Base-by-base conservation (phyloP, 2,113 vertebrate genomes). In the Nerophis ophidion region DNA sequence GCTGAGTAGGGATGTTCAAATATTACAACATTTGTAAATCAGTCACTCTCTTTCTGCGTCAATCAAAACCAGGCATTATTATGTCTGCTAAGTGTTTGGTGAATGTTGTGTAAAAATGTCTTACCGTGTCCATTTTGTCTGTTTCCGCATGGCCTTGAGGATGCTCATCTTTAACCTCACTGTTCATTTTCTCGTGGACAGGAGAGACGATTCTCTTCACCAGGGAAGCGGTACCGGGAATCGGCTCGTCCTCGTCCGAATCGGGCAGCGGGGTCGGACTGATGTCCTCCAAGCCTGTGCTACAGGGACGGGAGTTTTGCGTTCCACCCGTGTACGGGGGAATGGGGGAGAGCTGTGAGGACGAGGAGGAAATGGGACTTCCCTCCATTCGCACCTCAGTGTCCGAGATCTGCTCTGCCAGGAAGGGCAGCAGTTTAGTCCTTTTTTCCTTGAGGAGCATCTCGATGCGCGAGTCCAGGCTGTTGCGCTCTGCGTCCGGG, bases 391-490 rank as follows among this genome's bases (percentile, higher is more conserved):
- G 91, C 72, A 97, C 83, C 81, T 98, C 95, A 0, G 87, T 87
- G 81, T 98, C 97, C 0, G 95, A 98, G 86, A 96, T 95, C 26
- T 91, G 91, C 66, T 94, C 95, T 0, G 87, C 90, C 16, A 98
- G 86, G 84, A 98, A 98, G n/a, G 93, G 94, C 70, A 97, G 81
- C 81, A 96, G 81, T 74, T 98, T 97, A 83, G 93, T 94, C 84
- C 92, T 89, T 83, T 96, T 94, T 79, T 97, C 95, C 87, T 98
- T 98, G 71, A 99, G 89, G 76, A 99, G 92, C 97, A 98, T 98
- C 87, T 97, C 96, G 17, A 99, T 99, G 63, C 97, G 92, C 0
- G 97, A 98, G 79, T 99, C 97, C 83, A 99, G 89, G 87, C 97
- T 99, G 84, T 98, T 93, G 10, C 92, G 95, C 86, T 95, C 94